Base-by-base conservation (phyloP, 2,888 invertebrate genomes). In the Pycnomerus fuliginosus region DNA sequence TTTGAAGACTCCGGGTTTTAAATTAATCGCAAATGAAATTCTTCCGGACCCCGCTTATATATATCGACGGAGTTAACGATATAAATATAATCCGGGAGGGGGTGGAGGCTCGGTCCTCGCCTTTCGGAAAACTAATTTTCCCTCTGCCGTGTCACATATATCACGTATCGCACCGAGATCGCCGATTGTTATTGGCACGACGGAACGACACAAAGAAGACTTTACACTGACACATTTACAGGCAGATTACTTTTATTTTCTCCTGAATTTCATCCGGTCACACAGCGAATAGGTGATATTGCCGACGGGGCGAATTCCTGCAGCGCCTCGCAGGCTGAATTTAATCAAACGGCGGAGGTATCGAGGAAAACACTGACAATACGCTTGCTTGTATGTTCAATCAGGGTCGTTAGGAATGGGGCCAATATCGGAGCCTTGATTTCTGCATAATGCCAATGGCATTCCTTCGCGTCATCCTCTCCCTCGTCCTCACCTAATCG, bases 141-240 rank as follows among this genome's bases (percentile, higher is more conserved):
- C 61, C 63, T 60, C 62, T 60, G 62, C 66, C 64, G 64, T 64
- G 71, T 71, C 71, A 68, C 71, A 72, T 72, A 71, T 71, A 72
- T 72, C 72, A 72, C 70, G 70, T 66, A 65, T 67, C 62, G 65
- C 56, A 55, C 55, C 50, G 57, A 55, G 54, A 50, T 60, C 65
- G 62, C 63, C 68, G 63, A 67, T 65, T 67, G 67, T 69, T 69
- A 69, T 70, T 69, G 67, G 64, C 62, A 62, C 48, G 60, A 58
- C 58, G 59, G 61, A 65, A 65, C 67, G 69, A 69, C 68, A 70
- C 71, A 71, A 72, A 72, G 71, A 70, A 71, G 72, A 71, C 70
- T 72, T 72, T 72, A 72, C 70, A 64, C 63, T 72, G 72, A 72
- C 72, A 72, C 71, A 71, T 72, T 71, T 71, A 70, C 65, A 70